Evolutionary conservation across 2,888 invertebrate species (phyloP).

Genomic region (Clostera curtula): DNA sequence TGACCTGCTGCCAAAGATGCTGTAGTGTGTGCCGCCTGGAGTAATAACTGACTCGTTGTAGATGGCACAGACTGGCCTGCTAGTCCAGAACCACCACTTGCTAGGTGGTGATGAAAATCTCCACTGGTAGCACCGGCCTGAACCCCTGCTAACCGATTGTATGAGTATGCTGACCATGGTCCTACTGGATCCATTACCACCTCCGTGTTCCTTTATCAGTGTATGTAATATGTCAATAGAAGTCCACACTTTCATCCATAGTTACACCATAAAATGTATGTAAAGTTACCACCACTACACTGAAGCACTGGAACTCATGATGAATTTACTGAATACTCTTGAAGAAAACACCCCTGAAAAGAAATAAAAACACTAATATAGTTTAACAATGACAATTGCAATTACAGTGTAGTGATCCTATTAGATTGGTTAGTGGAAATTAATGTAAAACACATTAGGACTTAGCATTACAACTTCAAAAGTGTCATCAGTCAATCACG

Average conservation of each 20-base stretch:
- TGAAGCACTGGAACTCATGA: slow-evolving; percentile 50
- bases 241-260: slow-evolving; percentile 74
- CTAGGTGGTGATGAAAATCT: slow-evolving; percentile 80
- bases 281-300: slow-evolving; percentile 46
- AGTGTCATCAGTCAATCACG: slow-evolving; percentile 2
- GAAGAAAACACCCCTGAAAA: slow-evolving; percentile 59
- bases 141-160: slow-evolving; percentile 86
- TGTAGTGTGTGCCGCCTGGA: slow-evolving; percentile 78
- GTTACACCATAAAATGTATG: slow-evolving; percentile 49
- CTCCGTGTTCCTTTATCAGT: slow-evolving; percentile 64
- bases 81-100: slow-evolving; percentile 73
- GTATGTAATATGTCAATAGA: slow-evolving; percentile 64
- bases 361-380: slow-evolving; percentile 39
- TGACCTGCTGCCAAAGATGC: slow-evolving; percentile 77
- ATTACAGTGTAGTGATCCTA: slow-evolving; percentile 12
- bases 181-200: slow-evolving; percentile 91
- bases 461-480: neutral
- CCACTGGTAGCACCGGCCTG: slow-evolving; percentile 80
- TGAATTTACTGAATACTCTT: slow-evolving; percentile 41
- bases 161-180: slow-evolving; percentile 90
- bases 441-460: neutral
- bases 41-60: slow-evolving; percentile 79
- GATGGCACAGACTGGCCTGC: slow-evolving; percentile 75
- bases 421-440: slow-evolving; percentile 11
- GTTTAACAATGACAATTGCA: slow-evolving; percentile 25